These are phyloP conservation scores for Hydrochoerus hydrochaeris DNA, from an alignment of 2,113 vertebrate species.

Conservation along the genomic window DNA sequence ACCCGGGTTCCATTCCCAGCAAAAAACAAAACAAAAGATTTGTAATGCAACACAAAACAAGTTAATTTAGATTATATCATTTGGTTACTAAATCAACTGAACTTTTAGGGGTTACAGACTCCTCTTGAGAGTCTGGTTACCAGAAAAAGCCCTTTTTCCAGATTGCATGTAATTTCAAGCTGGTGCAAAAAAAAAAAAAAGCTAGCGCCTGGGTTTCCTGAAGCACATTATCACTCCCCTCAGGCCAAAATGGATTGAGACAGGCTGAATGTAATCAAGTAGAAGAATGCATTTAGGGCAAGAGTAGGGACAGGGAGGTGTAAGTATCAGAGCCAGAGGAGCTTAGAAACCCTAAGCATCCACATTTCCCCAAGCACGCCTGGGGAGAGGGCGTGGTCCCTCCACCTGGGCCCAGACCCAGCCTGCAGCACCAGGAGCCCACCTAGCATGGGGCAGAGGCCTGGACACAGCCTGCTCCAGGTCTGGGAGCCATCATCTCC, in stretches of 20 bases:
- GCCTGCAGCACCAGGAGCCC: background rate
- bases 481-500: background rate
- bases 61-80: slow-evolving; percentile 21
- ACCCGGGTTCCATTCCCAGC: background rate
- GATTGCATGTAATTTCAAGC: background rate
- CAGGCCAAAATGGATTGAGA: background rate
- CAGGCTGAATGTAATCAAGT: background rate
- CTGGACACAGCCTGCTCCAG: background rate
- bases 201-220: background rate
- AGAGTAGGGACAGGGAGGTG: background rate
- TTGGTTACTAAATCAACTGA: background rate
- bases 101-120: background rate
- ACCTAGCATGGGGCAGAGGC: background rate
- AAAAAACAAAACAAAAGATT: background rate
- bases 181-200: too few relatives aligned
- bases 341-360: background rate
- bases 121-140: background rate
- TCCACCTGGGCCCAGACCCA: background rate
- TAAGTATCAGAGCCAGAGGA: background rate
- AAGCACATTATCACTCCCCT: background rate
- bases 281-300: slow-evolving; percentile 11
- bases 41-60: slow-evolving; percentile 38
- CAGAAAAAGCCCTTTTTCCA: slow-evolving; percentile 26
- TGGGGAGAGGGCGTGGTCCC: background rate
- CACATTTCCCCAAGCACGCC: background rate